These are phyloP conservation scores for Aix galericulata DNA, from an alignment of 2,113 vertebrate species.

Conservation along the genomic window DNA sequence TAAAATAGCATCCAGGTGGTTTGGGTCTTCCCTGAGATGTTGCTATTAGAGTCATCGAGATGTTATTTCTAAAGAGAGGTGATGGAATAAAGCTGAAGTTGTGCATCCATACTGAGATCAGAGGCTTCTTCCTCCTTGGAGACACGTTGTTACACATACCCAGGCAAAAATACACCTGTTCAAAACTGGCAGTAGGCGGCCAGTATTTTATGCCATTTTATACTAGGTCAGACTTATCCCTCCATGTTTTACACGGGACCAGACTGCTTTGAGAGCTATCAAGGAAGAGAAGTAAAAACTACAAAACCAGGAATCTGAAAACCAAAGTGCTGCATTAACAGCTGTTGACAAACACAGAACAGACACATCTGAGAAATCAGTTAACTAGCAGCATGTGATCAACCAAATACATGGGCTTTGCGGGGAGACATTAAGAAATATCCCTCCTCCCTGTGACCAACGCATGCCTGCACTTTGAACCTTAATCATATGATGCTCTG, in stretches of 20 bases:
- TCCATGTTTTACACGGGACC: background rate
- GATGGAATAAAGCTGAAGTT: background rate
- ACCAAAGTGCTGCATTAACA: background rate
- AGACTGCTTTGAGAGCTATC: background rate
- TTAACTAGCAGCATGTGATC: background rate
- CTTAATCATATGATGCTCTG: background rate
- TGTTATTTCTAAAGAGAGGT: background rate
- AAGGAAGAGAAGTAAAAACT: background rate
- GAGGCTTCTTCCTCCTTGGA: background rate
- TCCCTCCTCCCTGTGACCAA: background rate
- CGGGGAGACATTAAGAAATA: background rate
- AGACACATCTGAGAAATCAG: background rate
- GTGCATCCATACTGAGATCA: background rate
- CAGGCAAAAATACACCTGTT: background rate
- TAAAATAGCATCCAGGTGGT: background rate
- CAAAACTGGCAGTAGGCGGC: rapidly evolving
- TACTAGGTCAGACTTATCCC: background rate
- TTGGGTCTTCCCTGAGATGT: background rate
- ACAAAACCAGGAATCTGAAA: background rate
- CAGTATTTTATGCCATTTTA: background rate
- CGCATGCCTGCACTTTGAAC: background rate
- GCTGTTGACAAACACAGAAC: background rate
- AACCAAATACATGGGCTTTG: background rate
- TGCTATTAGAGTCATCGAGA: background rate
- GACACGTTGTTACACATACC: background rate